A percentile compares a stretch with the other conserved stretches of the same genome.
phyloP scores from a whole-genome alignment of 2,113 vertebrate genomes.

The Ariopsis seemanni region DNA sequence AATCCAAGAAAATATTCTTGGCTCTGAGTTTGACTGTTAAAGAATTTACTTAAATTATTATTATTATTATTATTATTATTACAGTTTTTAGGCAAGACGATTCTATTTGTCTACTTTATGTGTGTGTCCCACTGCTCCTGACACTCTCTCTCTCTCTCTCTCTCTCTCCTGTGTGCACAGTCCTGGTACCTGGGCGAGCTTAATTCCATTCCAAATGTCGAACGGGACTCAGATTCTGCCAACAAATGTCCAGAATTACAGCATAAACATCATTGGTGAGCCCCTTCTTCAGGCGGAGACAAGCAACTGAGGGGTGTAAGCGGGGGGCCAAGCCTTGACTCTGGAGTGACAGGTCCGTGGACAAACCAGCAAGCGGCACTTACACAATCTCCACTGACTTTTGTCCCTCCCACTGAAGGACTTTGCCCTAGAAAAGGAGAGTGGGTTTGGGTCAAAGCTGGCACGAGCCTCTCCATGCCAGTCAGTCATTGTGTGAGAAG shows the following conservation, averaged over 20 bases:
- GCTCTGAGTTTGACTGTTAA: neutral
- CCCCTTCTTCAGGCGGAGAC: conserved; percentile 98
- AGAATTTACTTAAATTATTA: neutral
- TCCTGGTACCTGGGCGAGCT: conserved; percentile 99
- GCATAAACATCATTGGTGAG: conserved; percentile 99
- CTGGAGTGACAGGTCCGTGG: conserved; percentile 76
- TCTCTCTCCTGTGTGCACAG: conserved; percentile 70
- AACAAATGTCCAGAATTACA: conserved; percentile 99
- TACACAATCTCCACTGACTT: conserved; percentile 59
- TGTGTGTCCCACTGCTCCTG: neutral
- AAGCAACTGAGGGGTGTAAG: conserved; percentile 88
- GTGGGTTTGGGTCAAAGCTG: conserved; percentile 79
- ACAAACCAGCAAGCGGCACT: conserved; percentile 77
- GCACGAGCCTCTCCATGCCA: conserved; percentile 76
- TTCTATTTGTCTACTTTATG: neutral
- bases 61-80: neutral
- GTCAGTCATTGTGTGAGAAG: conserved; percentile 89
- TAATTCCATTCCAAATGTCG: conserved; percentile 99
- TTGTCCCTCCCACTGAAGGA: conserved; percentile 61
- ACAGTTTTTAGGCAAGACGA: neutral
- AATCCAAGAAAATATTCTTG: neutral
- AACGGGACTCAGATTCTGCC: conserved; percentile 98
- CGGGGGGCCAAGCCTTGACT: conserved; percentile 64
- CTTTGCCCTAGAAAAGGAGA: conserved; percentile 70
- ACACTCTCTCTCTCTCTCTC: neutral